Evolutionary conservation across 35 echinoderm and acorn worm genomes (phyloP).

Genomic region (Heliocidaris tuberculata): DNA sequence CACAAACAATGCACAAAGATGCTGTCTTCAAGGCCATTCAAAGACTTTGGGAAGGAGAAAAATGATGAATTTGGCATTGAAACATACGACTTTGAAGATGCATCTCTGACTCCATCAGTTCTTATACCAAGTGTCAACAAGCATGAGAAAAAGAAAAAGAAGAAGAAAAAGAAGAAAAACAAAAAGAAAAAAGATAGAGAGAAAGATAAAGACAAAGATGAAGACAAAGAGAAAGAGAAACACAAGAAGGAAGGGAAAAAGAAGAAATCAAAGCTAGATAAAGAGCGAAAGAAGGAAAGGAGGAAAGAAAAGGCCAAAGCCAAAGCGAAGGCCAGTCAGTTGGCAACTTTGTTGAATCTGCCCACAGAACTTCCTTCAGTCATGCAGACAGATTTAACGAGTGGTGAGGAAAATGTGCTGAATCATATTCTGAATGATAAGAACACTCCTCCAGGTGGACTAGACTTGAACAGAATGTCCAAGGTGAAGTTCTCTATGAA

Average conservation of each 20-base stretch:
- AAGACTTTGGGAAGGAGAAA: constrained; percentile 35
- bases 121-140: neutral
- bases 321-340: constrained; percentile 57
- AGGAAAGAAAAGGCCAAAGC: constrained; percentile 68
- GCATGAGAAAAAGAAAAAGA: constrained; percentile 43
- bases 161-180: constrained; percentile 65
- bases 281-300: constrained; percentile 72
- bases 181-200: constrained; percentile 76
- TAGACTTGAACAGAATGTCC: neutral
- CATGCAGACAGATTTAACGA: neutral
- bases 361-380: constrained; percentile 59
- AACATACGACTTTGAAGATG: constrained; percentile 37
- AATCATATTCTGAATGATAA: constrained; percentile 32
- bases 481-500: constrained; percentile 32
- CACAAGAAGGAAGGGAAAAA: constrained; percentile 61
- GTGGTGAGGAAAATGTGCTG: constrained; percentile 9
- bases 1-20: constrained; percentile 40
- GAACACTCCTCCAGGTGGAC: neutral
- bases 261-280: constrained; percentile 69
- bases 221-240: constrained; percentile 57
- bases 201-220: constrained; percentile 63
- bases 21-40: constrained; percentile 39
- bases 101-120: neutral
- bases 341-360: constrained; percentile 57
- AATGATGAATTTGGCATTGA: constrained; percentile 27